Evolutionary conservation across 2,797 vertebrate species (phyloP).

Genomic region (Discoglossus pictus): DNA sequence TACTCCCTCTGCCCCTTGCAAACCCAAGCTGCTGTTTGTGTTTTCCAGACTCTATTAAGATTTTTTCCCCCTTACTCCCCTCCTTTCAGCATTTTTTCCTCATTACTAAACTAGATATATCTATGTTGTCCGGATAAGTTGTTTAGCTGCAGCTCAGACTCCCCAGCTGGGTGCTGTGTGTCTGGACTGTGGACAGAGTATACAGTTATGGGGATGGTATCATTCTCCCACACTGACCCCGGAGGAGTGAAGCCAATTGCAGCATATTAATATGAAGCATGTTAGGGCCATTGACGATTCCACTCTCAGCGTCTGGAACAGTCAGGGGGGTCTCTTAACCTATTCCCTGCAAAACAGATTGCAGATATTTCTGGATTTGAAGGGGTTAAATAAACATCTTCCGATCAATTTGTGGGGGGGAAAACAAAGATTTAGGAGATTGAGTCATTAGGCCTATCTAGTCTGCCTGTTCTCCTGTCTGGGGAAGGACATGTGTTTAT

Average conservation of each 20-base stretch:
- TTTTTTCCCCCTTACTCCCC: constrained; percentile 57
- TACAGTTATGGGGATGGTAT: constrained; percentile 16
- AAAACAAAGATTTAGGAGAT: too few relatives aligned
- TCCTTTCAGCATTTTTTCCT: constrained; percentile 58
- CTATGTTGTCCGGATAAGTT: constrained; percentile 40
- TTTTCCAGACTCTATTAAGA: constrained; percentile 62
- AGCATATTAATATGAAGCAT: constrained; percentile 20
- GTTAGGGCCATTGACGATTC: neutral
- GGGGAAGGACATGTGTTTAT: too few relatives aligned
- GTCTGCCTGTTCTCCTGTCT: too few relatives aligned
- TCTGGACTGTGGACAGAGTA: constrained; percentile 36
- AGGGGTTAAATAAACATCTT: too few relatives aligned
- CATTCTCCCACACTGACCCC: constrained; percentile 40
- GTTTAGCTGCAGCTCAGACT: constrained; percentile 37
- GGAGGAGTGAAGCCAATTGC: constrained; percentile 24
- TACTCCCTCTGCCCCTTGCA: constrained; percentile 62
- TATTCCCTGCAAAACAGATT: neutral
- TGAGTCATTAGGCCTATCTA: too few relatives aligned
- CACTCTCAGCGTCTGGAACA: constrained; percentile 37
- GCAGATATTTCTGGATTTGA: neutral
- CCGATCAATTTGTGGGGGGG: too few relatives aligned
- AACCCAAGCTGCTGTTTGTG: constrained; percentile 64
- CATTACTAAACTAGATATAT: constrained; percentile 56
- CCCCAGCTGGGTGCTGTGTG: constrained; percentile 43
- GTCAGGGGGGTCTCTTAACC: neutral